Evolutionary conservation across 2,888 invertebrate genomes (phyloP), one percentile per base, ranked within the genome.

Genomic region (Eilema caniola): DNA sequence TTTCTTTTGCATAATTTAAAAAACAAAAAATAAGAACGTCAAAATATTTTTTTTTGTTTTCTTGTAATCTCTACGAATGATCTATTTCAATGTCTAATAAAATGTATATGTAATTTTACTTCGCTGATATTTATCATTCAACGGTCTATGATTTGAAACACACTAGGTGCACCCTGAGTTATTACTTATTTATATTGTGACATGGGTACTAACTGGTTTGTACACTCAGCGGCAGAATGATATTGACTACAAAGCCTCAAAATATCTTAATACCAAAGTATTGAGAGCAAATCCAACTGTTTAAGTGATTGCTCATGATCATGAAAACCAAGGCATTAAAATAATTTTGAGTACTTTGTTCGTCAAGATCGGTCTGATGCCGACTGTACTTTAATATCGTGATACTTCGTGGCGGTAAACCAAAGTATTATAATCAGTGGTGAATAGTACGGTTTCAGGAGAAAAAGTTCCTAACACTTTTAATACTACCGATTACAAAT

Each of bases 381-480:
- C n/a, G n/a, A n/a, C n/a, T n/a, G n/a, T 74, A 78, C 67, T 72
- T 20, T 67, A 60, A 72, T 71, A 61, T 71, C 73, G 77, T 83
- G 76, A 77, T 73, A 77, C 75, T 78, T 83, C 77, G 73, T 70
- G 79, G 76, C 83, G 83, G 76, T 83, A 85, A 84, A 92, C 92
- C 92, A 92, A 92, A 92, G 91, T 90, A 88, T 87, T 88, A 85
- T 84, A 85, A 83, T 83, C 81, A 82, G 77, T 77, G 80, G 76
- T 83, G 82, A 83, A 81, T 81, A 78, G 80, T 81, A 85, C 80
- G 81, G 85, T 88, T 85, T 86, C 77, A 82, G 86, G 84, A 84
- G 84, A 86, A 80, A 87, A 89, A 91, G 92, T 92, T 93, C 92
- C 92, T 92, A 92, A 83, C 77, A 74, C 78, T 81, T 79, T 83